Percentiles rank a stretch among this genome's conserved stretches.
Conservation (phyloP, 1,140 invertebrate species). For the Olivierus martensii region DNA sequence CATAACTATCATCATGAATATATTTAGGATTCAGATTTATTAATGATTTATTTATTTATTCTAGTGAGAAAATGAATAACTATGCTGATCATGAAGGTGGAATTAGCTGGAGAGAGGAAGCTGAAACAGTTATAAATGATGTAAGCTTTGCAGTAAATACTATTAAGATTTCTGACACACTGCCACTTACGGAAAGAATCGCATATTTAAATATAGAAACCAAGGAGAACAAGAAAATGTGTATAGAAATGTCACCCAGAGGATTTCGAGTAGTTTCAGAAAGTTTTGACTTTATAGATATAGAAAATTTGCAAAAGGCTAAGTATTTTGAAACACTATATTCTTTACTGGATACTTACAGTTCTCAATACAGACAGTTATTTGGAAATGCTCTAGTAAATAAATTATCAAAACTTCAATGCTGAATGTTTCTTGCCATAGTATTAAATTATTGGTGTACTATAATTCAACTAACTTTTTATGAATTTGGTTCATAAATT, state of each 20-base stretch:
- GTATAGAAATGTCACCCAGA: background rate
- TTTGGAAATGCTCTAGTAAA: too few species aligned
- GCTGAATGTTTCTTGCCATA: too few species aligned
- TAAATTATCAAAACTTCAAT: too few species aligned
- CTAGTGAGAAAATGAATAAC: too few species aligned
- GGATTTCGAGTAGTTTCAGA: background rate
- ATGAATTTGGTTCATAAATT: too few species aligned
- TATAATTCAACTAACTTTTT: too few species aligned
- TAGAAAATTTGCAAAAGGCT: too few species aligned
- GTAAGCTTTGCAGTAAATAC: background rate
- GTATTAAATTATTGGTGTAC: too few species aligned
- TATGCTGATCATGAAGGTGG: too few species aligned
- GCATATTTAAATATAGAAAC: background rate
- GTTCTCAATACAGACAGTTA: background rate
- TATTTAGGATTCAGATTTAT: too few species aligned
- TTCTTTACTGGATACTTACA: background rate
- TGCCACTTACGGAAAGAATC: background rate
- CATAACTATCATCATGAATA: too few species aligned
- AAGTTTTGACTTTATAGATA: background rate
- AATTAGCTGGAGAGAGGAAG: background rate
- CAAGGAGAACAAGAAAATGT: background rate
- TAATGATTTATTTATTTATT: too few species aligned
- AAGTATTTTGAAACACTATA: background rate
- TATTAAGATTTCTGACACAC: background rate
- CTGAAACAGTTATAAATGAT: background rate